Evolutionary conservation across 2,888 invertebrate genomes (phyloP).

Genomic region (Philhelius pedissequus): DNA sequence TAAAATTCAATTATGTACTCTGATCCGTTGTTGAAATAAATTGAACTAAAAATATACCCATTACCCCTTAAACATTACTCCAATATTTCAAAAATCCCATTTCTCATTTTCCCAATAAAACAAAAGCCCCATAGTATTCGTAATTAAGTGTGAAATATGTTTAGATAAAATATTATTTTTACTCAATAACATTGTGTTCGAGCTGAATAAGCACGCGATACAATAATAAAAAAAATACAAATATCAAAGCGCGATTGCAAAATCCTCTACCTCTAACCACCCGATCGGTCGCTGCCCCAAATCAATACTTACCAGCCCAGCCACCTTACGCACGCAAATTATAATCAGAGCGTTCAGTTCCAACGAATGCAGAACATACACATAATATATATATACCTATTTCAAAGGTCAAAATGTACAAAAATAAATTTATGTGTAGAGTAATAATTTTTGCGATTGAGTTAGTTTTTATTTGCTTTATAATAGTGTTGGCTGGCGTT

Average conservation of each 20-base stretch:
- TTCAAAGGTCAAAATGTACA: slow-evolving; percentile 5
- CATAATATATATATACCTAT: too few relatives aligned
- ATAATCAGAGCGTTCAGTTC: slow-evolving; percentile 26
- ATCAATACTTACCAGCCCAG: slow-evolving; percentile 47
- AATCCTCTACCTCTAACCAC: not conserved
- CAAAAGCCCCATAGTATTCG: not conserved
- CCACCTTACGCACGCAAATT: slow-evolving; percentile 58
- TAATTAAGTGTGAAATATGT: slow-evolving; percentile 20
- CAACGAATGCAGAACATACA: not conserved
- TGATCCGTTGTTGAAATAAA: not conserved
- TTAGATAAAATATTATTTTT: not conserved
- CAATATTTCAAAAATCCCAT: not conserved
- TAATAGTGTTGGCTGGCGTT: not conserved
- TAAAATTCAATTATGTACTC: not conserved
- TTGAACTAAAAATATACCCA: not conserved
- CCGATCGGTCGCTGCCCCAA: slow-evolving; percentile 29
- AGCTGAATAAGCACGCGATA: not conserved
- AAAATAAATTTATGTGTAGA: not conserved
- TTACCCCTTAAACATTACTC: not conserved
- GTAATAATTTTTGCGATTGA: not conserved
- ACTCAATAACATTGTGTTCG: not conserved
- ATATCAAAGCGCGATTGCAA: slow-evolving; percentile 4
- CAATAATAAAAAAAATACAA: not conserved
- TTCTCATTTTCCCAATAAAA: not conserved
- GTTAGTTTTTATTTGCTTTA: not conserved